Evolutionary conservation across 2,888 invertebrate species (phyloP).

Genomic region (Meiosimyza decipiens): DNA sequence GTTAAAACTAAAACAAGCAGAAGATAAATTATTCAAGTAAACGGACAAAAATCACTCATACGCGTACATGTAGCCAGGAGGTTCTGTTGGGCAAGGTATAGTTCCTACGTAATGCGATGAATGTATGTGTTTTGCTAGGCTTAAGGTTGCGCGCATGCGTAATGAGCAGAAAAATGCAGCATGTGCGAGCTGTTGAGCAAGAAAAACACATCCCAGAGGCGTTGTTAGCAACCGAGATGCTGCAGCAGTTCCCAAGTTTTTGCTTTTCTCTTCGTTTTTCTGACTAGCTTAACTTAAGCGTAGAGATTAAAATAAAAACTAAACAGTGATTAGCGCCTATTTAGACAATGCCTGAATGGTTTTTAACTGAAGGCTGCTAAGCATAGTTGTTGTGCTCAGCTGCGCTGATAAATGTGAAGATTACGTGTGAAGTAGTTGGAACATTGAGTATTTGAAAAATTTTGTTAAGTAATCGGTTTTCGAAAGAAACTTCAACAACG

Average conservation of each 20-base stretch:
- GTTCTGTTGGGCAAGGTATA: too few species aligned
- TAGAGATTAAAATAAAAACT: conserved; percentile 35
- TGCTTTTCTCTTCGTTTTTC: not conserved
- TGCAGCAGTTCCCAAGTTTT: not conserved
- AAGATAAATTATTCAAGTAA: conserved; percentile 54
- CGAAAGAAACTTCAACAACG: too few species aligned
- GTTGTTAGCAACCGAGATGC: not conserved
- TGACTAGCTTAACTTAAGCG: not conserved
- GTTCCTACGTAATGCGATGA: too few species aligned
- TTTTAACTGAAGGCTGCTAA: conserved; percentile 37
- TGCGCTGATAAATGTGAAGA: not conserved
- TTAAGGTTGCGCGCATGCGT: conserved; percentile 29
- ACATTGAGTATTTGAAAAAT: not conserved
- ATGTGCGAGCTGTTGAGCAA: not conserved
- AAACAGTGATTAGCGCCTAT: conserved; percentile 51
- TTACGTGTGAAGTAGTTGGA: not conserved
- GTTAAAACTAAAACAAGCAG: conserved; percentile 54
- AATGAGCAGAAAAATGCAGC: conserved; percentile 26
- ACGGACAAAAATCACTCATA: conserved; percentile 23
- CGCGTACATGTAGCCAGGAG: too few species aligned
- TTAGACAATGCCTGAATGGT: conserved; percentile 44
- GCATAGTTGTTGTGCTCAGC: not conserved
- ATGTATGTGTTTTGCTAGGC: not conserved
- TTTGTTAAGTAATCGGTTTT: too few species aligned
- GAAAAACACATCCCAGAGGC: conserved; percentile 27